A percentile compares a stretch with the other conserved stretches of the same genome.
These are phyloP conservation scores for Listronotus oregonensis DNA, from an alignment of 1,140 invertebrate species.

Conservation along the genomic window DNA sequence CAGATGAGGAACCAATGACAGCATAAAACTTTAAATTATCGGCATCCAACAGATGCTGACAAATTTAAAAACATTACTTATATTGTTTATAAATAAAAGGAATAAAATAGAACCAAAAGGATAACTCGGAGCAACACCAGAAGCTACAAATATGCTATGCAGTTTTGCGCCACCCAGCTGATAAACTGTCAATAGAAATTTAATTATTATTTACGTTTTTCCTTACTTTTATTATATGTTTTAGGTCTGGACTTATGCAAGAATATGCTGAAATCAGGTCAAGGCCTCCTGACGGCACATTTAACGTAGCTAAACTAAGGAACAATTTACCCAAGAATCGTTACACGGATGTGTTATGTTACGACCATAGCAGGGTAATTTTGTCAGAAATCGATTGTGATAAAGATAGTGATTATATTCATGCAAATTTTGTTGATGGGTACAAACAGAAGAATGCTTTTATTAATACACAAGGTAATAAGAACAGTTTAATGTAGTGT, in stretches of 20 bases:
- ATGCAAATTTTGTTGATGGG: constrained; percentile 97
- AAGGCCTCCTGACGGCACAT: constrained; percentile 80
- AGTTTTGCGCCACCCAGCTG: too few relatives aligned
- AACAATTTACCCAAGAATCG: constrained; percentile 90
- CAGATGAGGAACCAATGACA: too few relatives aligned
- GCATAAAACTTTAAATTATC: too few relatives aligned
- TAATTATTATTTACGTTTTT: too few relatives aligned
- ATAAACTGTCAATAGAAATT: too few relatives aligned
- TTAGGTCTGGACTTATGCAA: constrained; percentile 73
- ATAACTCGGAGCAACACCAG: too few relatives aligned
- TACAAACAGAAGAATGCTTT: constrained; percentile 98
- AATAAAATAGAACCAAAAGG: too few relatives aligned
- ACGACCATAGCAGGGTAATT: constrained; percentile 90
- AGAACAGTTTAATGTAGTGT: too few relatives aligned
- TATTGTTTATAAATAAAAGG: too few relatives aligned
- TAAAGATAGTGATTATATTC: constrained; percentile 88
- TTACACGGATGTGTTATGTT: constrained; percentile 95
- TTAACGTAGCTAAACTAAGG: constrained; percentile 79
- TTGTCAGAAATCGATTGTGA: constrained; percentile 76
- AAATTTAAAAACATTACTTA: too few relatives aligned
- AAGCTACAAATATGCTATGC: too few relatives aligned
- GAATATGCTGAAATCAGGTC: constrained; percentile 85
- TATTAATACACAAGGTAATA: constrained; percentile 92
- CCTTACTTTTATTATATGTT: background rate
- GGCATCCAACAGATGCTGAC: too few relatives aligned